These are phyloP conservation scores for Himalopsyche tibetana DNA, from an alignment of 2,888 invertebrate species.

Conservation along the genomic window DNA sequence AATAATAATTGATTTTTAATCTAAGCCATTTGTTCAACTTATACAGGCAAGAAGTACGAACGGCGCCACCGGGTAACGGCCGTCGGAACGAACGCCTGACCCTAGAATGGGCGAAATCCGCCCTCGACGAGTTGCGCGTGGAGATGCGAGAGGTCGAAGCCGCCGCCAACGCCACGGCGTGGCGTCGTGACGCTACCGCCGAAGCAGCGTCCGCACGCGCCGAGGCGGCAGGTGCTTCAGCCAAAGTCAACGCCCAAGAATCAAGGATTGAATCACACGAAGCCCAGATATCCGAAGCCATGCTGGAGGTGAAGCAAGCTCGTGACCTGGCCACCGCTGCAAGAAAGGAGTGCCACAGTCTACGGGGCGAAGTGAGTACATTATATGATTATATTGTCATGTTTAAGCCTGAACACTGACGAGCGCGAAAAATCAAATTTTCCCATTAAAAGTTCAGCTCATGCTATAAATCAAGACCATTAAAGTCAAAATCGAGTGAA, in stretches of 20 bases:
- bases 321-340: slow-evolving; percentile 12
- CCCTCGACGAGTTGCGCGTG: background rate
- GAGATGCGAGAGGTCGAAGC: slow-evolving; percentile 20
- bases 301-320: slow-evolving; percentile 30
- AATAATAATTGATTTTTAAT: too few species aligned
- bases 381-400: background rate
- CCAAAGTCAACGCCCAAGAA: background rate
- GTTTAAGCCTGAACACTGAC: too few species aligned
- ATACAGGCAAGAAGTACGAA: slow-evolving; percentile 3
- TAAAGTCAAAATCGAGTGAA: too few species aligned
- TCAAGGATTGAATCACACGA: background rate
- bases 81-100: slow-evolving; percentile 7
- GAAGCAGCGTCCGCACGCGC: slow-evolving; percentile 14
- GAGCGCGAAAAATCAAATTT: too few species aligned
- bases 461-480: too few species aligned
- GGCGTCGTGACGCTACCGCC: background rate
- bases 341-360: slow-evolving; percentile 1
- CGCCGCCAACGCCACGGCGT: background rate
- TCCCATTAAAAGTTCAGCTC: too few species aligned
- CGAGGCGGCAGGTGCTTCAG: background rate
- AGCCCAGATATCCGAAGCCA: background rate
- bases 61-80: background rate
- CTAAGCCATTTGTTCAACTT: background rate
- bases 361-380: background rate
- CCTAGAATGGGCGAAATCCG: background rate